Conservation (phyloP, 1,140 invertebrate species). For the Drosophila parvula region DNA sequence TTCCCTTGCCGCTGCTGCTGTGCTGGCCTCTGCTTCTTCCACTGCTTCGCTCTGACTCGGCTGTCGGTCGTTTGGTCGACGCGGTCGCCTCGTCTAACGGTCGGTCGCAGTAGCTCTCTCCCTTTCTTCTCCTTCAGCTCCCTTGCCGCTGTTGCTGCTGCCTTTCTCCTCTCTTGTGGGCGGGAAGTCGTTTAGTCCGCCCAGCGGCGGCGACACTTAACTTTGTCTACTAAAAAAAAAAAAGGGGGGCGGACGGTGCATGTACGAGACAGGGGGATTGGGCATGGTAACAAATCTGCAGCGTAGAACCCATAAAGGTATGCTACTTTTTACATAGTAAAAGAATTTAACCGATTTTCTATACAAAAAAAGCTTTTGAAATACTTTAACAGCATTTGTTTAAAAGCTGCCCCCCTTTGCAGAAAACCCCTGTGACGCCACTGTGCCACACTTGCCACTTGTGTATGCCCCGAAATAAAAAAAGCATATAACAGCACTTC, state of each 20-base stretch:
- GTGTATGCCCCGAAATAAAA: constrained; percentile 3
- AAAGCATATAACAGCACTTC: constrained; percentile 32
- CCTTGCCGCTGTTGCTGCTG: neutral
- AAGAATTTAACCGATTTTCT: no score
- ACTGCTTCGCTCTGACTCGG: constrained; percentile 22
- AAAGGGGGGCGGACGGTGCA: neutral
- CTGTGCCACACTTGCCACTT: constrained; percentile 26
- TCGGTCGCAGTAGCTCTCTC: constrained; percentile 20
- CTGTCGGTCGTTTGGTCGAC: constrained; percentile 42
- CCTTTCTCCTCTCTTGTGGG: constrained; percentile 24
- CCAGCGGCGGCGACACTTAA: constrained; percentile 41
- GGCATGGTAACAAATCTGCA: no score
- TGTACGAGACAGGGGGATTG: no score
- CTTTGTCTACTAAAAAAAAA: neutral
- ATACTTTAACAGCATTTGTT: neutral
- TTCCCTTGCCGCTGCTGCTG: constrained; percentile 25
- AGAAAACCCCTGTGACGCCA: constrained; percentile 3
- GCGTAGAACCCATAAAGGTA: constrained; percentile 25
- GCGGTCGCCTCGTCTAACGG: constrained; percentile 12
- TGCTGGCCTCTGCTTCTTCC: neutral
- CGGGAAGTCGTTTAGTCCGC: constrained; percentile 32
- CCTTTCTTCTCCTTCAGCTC: neutral
- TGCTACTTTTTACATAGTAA: constrained; percentile 18
- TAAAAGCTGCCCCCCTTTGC: neutral
- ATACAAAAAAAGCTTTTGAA: no score